A percentile compares a stretch with the other conserved stretches of the same genome.
phyloP scores from a whole-genome alignment of 2,888 invertebrate genomes.

The Tenthredo scrophulariae region DNA sequence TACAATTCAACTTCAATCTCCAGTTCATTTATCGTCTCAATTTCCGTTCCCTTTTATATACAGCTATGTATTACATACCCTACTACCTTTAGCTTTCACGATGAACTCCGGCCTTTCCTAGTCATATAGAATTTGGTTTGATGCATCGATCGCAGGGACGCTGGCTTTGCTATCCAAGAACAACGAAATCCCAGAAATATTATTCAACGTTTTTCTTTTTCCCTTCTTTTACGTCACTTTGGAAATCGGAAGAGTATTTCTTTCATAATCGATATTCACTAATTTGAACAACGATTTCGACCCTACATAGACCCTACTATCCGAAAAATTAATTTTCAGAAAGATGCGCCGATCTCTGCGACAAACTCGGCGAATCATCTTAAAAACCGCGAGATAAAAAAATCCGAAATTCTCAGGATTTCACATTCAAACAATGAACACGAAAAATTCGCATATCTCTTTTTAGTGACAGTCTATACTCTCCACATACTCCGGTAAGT shows the following conservation, averaged over 20 bases:
- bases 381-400: no score
- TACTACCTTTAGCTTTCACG: background rate
- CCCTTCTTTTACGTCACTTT: background rate
- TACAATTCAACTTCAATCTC: conserved; percentile 19
- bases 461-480: no score
- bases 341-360: no score
- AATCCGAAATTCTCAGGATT: no score
- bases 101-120: background rate
- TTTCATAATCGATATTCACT: background rate
- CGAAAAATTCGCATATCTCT: background rate
- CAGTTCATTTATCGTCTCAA: conserved; percentile 41
- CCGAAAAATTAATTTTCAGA: no score
- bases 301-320: no score
- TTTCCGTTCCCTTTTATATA: conserved; percentile 19
- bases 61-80: background rate
- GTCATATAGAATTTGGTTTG: conserved; percentile 1
- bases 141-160: background rate
- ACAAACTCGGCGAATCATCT: no score
- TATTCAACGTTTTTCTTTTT: background rate
- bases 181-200: background rate
- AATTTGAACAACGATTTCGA: background rate
- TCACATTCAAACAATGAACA: background rate
- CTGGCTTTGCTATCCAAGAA: background rate
- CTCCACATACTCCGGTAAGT: no score
- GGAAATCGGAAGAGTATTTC: background rate